phyloP scores from a whole-genome alignment of 1,140 invertebrate species.

The Eubasilissa regina region DNA sequence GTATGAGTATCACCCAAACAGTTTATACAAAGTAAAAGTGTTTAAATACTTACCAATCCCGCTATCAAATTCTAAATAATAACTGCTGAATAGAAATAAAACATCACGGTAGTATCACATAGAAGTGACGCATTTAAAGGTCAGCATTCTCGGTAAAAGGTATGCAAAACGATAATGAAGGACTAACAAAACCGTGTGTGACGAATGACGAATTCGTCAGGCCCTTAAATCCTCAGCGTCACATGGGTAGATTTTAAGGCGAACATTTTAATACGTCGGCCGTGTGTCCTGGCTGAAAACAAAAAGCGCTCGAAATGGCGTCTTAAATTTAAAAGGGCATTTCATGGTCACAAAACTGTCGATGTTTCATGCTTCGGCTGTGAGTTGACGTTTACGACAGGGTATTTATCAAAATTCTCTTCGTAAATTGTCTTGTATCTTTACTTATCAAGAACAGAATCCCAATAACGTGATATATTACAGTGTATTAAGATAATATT shows the following conservation, averaged over 20 bases:
- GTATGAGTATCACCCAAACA: no score
- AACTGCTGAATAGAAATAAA: not conserved
- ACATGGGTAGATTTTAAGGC: conserved; percentile 31
- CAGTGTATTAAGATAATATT: no score
- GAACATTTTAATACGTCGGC: conserved; percentile 30
- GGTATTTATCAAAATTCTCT: conserved; percentile 29
- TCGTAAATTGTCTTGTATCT: not conserved
- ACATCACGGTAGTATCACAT: no score
- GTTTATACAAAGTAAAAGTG: no score
- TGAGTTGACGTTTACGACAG: conserved; percentile 13
- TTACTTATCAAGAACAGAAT: no score
- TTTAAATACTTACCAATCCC: not conserved
- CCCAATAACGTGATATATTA: no score
- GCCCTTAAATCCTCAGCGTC: conserved; percentile 7
- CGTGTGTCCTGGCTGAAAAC: not conserved
- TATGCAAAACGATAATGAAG: conserved; percentile 20
- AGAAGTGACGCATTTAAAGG: not conserved
- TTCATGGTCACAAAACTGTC: conserved; percentile 42
- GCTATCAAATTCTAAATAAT: not conserved
- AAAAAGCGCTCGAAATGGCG: conserved; percentile 23
- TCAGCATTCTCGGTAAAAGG: not conserved
- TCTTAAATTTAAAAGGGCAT: conserved; percentile 44
- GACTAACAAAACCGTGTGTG: conserved; percentile 10
- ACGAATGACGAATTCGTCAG: conserved; percentile 34
- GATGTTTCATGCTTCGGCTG: conserved; percentile 35